Conservation (phyloP, 2,888 invertebrate species). For the Cheilosia soror region DNA sequence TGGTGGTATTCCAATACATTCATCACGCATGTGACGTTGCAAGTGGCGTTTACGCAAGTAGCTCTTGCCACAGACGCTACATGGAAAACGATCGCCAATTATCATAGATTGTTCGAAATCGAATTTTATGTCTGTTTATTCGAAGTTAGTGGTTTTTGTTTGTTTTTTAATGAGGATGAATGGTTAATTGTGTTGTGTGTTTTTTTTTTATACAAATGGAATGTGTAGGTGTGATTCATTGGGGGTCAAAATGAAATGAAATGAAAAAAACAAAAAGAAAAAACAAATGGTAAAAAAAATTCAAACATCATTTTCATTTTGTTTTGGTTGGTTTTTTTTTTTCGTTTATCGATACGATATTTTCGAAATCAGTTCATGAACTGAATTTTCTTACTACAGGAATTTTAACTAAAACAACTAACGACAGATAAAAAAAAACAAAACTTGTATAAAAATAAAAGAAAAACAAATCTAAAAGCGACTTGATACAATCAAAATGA, state of each 20-base stretch:
- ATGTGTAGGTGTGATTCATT: constrained; percentile 71
- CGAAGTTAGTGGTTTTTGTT: constrained; percentile 20
- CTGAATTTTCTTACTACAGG: not conserved
- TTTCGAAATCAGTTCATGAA: constrained; percentile 24
- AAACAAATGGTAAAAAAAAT: constrained; percentile 76
- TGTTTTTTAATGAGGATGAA: constrained; percentile 63
- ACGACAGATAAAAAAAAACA: constrained; percentile 46
- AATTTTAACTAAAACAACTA: constrained; percentile 21
- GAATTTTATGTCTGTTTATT: constrained; percentile 73
- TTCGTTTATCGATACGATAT: constrained; percentile 6
- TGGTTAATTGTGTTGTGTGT: constrained; percentile 42
- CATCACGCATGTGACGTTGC: constrained; percentile 85
- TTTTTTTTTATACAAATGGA: constrained; percentile 60
- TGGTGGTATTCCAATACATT: constrained; percentile 85
- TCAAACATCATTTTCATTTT: constrained; percentile 59
- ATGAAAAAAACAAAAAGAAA: constrained; percentile 78
- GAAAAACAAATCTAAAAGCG: constrained; percentile 17
- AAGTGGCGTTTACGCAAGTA: constrained; percentile 87
- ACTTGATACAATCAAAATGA: constrained; percentile 23
- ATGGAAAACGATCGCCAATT: constrained; percentile 84
- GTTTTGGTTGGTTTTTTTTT: constrained; percentile 28
- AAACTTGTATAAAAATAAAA: constrained; percentile 6
- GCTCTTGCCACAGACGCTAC: constrained; percentile 85
- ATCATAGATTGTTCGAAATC: constrained; percentile 76
- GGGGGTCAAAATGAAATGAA: constrained; percentile 77